phyloP scores from a whole-genome alignment of 1,140 invertebrate genomes.

The Sycophila sp. region DNA sequence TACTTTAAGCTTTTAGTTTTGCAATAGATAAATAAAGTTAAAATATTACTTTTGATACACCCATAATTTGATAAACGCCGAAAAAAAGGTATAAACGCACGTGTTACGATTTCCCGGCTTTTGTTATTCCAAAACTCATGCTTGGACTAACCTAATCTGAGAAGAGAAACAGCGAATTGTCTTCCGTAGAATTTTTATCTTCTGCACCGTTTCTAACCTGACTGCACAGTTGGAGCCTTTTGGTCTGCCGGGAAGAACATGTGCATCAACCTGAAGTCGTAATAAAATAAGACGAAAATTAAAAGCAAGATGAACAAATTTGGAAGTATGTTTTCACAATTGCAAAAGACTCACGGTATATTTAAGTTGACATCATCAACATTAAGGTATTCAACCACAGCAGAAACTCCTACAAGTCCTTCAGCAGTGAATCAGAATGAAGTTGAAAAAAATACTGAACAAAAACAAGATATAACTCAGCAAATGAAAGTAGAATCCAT shows the following conservation, averaged over 20 bases:
- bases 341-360: constrained; percentile 30
- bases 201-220: not conserved
- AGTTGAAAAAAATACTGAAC: not conserved
- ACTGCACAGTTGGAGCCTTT: not conserved
- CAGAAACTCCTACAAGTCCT: not conserved
- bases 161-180: too few relatives aligned
- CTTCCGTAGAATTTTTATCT: too few relatives aligned
- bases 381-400: constrained; percentile 31
- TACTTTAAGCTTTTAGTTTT: not conserved
- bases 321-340: constrained; percentile 28
- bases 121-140: not conserved
- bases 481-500: constrained; percentile 2
- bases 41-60: not conserved
- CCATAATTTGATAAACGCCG: not conserved
- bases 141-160: not conserved
- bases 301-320: constrained; percentile 41
- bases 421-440: not conserved
- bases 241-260: not conserved
- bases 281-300: not conserved
- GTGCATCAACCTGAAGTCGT: not conserved
- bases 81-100: too few relatives aligned
- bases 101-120: not conserved
- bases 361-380: constrained; percentile 2
- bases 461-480: constrained; percentile 16
- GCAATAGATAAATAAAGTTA: not conserved